A percentile compares a stretch with the other conserved stretches of the same genome.
Evolutionary conservation across 2,888 invertebrate species (phyloP).

Genomic region (Byasa hedistus): DNA sequence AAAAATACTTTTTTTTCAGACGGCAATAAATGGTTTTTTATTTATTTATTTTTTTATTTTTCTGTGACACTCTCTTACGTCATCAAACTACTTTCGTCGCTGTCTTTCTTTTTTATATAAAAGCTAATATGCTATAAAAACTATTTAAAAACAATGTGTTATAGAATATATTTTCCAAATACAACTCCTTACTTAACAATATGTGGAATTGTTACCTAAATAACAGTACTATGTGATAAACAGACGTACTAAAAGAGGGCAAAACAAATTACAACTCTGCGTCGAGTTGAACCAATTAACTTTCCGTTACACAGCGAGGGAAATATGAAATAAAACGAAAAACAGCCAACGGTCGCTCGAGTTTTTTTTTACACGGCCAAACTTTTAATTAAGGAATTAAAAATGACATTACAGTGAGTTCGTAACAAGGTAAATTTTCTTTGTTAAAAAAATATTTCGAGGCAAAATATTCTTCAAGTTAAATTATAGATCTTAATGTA

Average conservation of each 20-base stretch:
- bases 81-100: no score
- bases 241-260: constrained; percentile 64
- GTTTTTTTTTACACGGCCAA: constrained; percentile 67
- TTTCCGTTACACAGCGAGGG: constrained; percentile 72
- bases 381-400: constrained; percentile 80
- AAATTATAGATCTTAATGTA: constrained; percentile 48
- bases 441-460: constrained; percentile 54
- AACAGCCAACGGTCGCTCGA: constrained; percentile 62
- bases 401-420: constrained; percentile 76
- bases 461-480: constrained; percentile 46
- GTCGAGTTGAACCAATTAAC: constrained; percentile 76
- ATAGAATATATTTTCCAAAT: background rate
- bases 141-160: background rate
- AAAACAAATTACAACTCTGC: constrained; percentile 77
- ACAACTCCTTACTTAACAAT: background rate
- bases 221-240: constrained; percentile 64
- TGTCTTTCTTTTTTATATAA: no score
- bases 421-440: constrained; percentile 66
- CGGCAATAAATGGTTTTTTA: no score
- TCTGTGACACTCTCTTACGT: no score
- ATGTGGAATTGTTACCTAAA: constrained; percentile 34
- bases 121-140: no score
- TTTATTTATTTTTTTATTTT: no score
- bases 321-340: constrained; percentile 78
- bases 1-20: no score